A percentile compares a stretch with the other conserved stretches of the same genome.
Conservation (phyloP, 2,888 invertebrate species). For the Villa cingulata region DNA sequence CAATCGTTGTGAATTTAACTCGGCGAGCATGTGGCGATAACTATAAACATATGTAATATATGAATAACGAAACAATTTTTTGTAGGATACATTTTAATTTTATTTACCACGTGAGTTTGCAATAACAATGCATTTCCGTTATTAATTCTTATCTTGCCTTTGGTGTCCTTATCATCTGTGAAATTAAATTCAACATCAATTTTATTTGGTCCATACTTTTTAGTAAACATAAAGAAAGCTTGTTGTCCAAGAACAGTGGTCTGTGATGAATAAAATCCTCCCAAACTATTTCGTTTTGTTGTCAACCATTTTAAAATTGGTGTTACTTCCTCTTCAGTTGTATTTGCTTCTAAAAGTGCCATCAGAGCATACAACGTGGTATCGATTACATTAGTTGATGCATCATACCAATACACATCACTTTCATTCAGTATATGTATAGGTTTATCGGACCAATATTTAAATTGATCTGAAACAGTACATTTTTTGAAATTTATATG, state of each 20-base stretch:
- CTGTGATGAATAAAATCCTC: constrained; percentile 65
- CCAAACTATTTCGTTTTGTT: constrained; percentile 49
- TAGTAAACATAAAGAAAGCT: constrained; percentile 53
- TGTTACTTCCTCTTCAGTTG: constrained; percentile 24
- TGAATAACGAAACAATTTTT: too few relatives aligned
- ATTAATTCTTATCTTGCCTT: constrained; percentile 40
- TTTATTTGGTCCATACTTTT: constrained; percentile 28
- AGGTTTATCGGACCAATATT: constrained; percentile 53
- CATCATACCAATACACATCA: constrained; percentile 43
- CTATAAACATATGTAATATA: too few relatives aligned
- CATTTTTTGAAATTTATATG: too few relatives aligned
- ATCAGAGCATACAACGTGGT: constrained; percentile 81
- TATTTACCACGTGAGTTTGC: constrained; percentile 61
- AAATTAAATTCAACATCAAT: constrained; percentile 26
- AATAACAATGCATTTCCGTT: constrained; percentile 66
- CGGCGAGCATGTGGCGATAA: constrained; percentile 38
- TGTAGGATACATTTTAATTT: too few relatives aligned
- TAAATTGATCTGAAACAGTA: too few relatives aligned
- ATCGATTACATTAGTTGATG: constrained; percentile 58
- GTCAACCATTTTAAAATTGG: constrained; percentile 60
- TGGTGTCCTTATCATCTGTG: constrained; percentile 15
- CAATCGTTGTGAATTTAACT: constrained; percentile 62
- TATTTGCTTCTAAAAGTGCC: constrained; percentile 43
- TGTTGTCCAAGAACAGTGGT: constrained; percentile 64
- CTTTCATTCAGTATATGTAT: constrained; percentile 26